Evolutionary conservation across 2,113 vertebrate genomes (phyloP).

Genomic region (Panthera tigris): DNA sequence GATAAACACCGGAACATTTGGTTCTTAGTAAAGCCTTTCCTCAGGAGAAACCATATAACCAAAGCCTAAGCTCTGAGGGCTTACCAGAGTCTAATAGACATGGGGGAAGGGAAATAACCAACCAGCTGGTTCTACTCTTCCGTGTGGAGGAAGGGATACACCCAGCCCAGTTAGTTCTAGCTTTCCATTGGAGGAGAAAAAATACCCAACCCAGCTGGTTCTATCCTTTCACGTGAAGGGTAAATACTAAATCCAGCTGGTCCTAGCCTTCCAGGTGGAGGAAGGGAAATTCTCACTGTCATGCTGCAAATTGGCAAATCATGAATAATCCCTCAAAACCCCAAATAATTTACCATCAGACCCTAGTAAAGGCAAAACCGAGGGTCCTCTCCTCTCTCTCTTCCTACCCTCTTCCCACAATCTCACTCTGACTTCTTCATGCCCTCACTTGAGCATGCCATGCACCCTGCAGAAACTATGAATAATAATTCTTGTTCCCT

Average conservation of each 20-base stretch:
- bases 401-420: not conserved
- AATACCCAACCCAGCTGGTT: not conserved
- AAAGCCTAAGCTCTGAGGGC: not conserved
- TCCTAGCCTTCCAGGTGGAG: not conserved
- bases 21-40: not conserved
- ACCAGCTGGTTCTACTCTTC: not conserved
- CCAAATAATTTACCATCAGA: not conserved
- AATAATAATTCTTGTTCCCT: not conserved
- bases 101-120: too few species aligned
- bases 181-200: not conserved
- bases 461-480: too few species aligned
- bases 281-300: not conserved
- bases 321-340: not conserved
- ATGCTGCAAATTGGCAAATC: not conserved
- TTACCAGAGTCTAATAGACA: not conserved
- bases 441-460: not conserved
- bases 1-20: not conserved
- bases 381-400: not conserved
- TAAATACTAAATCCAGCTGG: not conserved
- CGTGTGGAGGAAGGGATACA: not conserved
- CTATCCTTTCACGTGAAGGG: too few species aligned
- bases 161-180: not conserved
- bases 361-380: not conserved
- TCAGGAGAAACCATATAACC: not conserved
- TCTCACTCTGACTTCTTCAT: not conserved